phyloP scores from a whole-genome alignment of 1,140 invertebrate genomes.

The Plodia interpunctella region DNA sequence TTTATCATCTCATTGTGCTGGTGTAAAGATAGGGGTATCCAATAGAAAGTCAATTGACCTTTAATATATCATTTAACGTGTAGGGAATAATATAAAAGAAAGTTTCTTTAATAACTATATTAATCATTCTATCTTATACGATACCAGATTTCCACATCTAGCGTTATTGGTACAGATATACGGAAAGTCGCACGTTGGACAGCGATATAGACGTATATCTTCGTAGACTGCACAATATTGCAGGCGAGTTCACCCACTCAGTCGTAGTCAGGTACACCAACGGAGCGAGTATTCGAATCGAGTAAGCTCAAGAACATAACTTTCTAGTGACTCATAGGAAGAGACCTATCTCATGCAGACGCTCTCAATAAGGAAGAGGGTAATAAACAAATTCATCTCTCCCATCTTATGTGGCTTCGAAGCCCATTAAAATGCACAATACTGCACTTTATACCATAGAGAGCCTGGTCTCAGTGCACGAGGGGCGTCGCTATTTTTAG shows the following conservation, averaged over 20 bases:
- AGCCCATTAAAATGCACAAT: slow-evolving; percentile 73
- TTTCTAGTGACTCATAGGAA: slow-evolving; percentile 76
- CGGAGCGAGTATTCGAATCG: slow-evolving; percentile 52
- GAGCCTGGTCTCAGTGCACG: slow-evolving; percentile 36
- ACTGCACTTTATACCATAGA: slow-evolving; percentile 69
- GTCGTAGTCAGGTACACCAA: slow-evolving; percentile 37
- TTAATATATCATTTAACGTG: background rate
- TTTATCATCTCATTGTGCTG: background rate
- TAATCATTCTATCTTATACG: background rate
- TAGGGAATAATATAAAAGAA: background rate
- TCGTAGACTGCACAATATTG: slow-evolving; percentile 18
- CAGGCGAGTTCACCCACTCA: slow-evolving; percentile 55
- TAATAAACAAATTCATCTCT: slow-evolving; percentile 77
- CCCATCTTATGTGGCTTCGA: slow-evolving; percentile 69
- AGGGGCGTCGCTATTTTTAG: slow-evolving; percentile 70
- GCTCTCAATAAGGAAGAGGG: slow-evolving; percentile 76
- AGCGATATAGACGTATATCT: background rate
- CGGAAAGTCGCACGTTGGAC: background rate
- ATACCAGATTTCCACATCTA: background rate
- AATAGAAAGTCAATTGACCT: slow-evolving; percentile 2
- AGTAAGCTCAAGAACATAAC: slow-evolving; percentile 66
- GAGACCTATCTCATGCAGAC: slow-evolving; percentile 73
- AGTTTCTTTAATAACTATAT: background rate
- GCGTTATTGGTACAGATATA: background rate
- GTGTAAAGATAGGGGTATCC: background rate